These are phyloP conservation scores for Parotia lawesii DNA, from an alignment of 2,113 vertebrate genomes.

Conservation along the genomic window DNA sequence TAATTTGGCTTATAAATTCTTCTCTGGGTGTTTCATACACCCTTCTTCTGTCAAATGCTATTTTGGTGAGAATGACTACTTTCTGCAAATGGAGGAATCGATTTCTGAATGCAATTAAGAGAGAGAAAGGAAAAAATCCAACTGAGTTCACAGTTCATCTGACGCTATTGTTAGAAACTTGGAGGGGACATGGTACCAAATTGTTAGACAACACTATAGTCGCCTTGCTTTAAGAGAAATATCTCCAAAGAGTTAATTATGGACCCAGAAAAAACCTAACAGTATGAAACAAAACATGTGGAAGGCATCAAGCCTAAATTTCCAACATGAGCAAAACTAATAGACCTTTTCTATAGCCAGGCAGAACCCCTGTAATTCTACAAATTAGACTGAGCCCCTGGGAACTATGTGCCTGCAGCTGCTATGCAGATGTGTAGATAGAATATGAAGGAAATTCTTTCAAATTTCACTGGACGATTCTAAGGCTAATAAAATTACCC, in stretches of 20 bases:
- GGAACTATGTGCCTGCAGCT: slow-evolving; percentile 72
- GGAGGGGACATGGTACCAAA: background rate
- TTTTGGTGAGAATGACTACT: background rate
- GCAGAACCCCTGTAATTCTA: slow-evolving; percentile 71
- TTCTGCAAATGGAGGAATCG: background rate
- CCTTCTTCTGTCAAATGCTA: background rate
- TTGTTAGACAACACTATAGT: background rate
- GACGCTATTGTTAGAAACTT: background rate
- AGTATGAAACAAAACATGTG: slow-evolving; percentile 67
- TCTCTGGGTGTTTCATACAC: background rate
- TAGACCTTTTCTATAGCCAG: slow-evolving; percentile 66
- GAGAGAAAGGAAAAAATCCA: background rate
- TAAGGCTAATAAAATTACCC: slow-evolving; percentile 41
- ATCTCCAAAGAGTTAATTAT: slow-evolving; percentile 65
- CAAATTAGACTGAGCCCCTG: slow-evolving; percentile 74
- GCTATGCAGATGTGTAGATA: slow-evolving; percentile 66
- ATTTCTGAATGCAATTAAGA: background rate
- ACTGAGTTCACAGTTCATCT: background rate
- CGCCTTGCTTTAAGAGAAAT: background rate
- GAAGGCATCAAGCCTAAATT: slow-evolving; percentile 72
- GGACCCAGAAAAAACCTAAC: background rate
- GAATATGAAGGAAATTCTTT: slow-evolving; percentile 41
- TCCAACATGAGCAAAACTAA: slow-evolving; percentile 70
- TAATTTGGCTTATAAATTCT: background rate
- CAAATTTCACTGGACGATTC: slow-evolving; percentile 17